phyloP scores from a whole-genome alignment of 35 echinoderm and acorn worm genomes.

The Lytechinus variegatus region DNA sequence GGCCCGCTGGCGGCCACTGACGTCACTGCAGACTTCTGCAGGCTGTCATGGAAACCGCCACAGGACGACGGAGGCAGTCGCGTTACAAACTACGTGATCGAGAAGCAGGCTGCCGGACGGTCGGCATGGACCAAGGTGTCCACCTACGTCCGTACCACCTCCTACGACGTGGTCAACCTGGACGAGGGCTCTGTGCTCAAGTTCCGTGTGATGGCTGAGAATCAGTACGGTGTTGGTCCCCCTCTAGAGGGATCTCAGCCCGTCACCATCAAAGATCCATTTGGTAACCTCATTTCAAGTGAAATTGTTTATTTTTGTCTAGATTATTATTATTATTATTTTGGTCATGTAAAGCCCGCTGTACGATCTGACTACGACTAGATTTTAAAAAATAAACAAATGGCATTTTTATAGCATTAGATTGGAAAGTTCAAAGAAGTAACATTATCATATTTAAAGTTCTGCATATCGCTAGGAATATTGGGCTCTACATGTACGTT shows the following conservation, averaged over 20 bases:
- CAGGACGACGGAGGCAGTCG: conserved; percentile 95
- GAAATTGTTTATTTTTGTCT: background rate
- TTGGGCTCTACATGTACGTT: too few species aligned
- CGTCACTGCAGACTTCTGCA: conserved; percentile 90
- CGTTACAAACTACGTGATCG: conserved; percentile 95
- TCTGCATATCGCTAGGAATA: too few species aligned
- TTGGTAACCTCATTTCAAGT: conserved; percentile 66
- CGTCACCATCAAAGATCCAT: conserved; percentile 74
- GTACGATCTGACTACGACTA: background rate
- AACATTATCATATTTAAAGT: background rate
- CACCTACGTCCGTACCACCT: conserved; percentile 73
- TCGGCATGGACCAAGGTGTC: conserved; percentile 88
- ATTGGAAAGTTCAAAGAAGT: background rate
- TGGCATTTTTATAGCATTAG: background rate
- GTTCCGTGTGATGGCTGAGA: conserved; percentile 91
- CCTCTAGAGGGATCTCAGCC: conserved; percentile 69
- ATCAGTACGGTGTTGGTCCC: conserved; percentile 84
- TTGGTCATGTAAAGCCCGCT: too few species aligned
- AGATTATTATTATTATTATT: too few species aligned
- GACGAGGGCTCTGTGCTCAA: conserved; percentile 78
- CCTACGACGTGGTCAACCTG: conserved; percentile 71
- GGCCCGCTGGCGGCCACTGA: conserved; percentile 91
- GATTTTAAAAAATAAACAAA: background rate
- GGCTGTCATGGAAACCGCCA: conserved; percentile 99
- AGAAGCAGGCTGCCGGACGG: conserved; percentile 76